Evolutionary conservation across 2,113 vertebrate genomes (phyloP).

Genomic region (Nerophis ophidion): DNA sequence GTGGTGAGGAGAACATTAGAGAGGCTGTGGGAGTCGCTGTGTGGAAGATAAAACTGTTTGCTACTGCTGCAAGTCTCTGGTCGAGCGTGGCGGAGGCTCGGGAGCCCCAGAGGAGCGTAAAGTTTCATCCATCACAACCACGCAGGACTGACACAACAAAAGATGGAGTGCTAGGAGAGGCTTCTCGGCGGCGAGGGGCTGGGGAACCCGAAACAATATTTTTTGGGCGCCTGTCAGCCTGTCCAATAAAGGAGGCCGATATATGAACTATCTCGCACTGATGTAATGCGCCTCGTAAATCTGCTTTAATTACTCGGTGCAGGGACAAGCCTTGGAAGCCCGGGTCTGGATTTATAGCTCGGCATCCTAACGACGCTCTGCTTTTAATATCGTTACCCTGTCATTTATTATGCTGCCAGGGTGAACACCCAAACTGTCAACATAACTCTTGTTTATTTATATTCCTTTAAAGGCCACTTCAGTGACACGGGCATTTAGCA

Average conservation of each 20-base stretch:
- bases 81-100: slow-evolving; percentile 38
- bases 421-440: slow-evolving; percentile 89
- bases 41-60: slow-evolving; percentile 63
- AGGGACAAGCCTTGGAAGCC: slow-evolving; percentile 96
- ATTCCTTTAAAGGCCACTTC: slow-evolving; percentile 71
- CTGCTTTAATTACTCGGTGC: slow-evolving; percentile 98
- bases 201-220: slow-evolving; percentile 94
- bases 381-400: slow-evolving; percentile 99
- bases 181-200: slow-evolving; percentile 84
- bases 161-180: slow-evolving; percentile 91
- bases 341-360: slow-evolving; percentile 91
- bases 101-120: slow-evolving; percentile 78
- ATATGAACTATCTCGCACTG: slow-evolving; percentile 99
- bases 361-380: slow-evolving; percentile 99
- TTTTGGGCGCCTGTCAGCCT: slow-evolving; percentile 98
- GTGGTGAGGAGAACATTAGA: slow-evolving; percentile 34
- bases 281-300: slow-evolving; percentile 99
- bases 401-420: slow-evolving; percentile 91
- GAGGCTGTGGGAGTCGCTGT: slow-evolving; percentile 68
- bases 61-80: slow-evolving; percentile 53
- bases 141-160: slow-evolving; percentile 87
- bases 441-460: slow-evolving; percentile 80
- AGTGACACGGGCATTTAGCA: slow-evolving; percentile 72
- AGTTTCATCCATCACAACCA: slow-evolving; percentile 89
- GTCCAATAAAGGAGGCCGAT: slow-evolving; percentile 98